These are phyloP conservation scores for Calidris pygmaea DNA, from an alignment of 2,113 vertebrate genomes.

Conservation along the genomic window DNA sequence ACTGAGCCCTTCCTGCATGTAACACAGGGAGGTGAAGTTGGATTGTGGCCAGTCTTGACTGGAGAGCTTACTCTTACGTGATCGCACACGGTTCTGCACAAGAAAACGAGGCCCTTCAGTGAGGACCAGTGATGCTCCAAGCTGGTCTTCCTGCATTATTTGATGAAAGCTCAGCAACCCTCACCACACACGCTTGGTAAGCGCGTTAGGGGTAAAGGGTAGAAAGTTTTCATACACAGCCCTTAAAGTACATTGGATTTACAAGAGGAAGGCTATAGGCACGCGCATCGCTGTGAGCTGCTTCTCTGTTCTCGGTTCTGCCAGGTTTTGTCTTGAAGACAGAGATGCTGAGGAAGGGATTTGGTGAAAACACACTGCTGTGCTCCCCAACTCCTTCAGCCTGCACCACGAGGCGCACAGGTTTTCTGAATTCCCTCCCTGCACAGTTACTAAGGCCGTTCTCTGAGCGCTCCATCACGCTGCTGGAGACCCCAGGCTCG, in stretches of 20 bases:
- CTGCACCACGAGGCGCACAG: fast-evolving
- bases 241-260: background rate
- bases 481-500: background rate
- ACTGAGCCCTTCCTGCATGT: background rate
- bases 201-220: background rate
- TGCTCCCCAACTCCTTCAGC: background rate
- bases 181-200: background rate
- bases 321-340: background rate
- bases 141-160: background rate
- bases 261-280: background rate
- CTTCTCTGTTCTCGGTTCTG: background rate
- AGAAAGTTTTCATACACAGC: background rate
- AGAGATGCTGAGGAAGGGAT: background rate
- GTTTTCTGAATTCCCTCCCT: background rate
- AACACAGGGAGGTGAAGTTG: background rate
- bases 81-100: background rate
- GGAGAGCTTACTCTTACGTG: background rate
- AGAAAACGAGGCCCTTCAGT: background rate
- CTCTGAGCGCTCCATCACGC: background rate
- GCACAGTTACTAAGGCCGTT: background rate
- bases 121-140: background rate
- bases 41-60: background rate
- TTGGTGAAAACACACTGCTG: background rate
- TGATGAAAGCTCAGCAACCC: background rate
- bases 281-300: background rate